Conservation (phyloP, 1,140 invertebrate genomes). For the Sarcophaga bullata region DNA sequence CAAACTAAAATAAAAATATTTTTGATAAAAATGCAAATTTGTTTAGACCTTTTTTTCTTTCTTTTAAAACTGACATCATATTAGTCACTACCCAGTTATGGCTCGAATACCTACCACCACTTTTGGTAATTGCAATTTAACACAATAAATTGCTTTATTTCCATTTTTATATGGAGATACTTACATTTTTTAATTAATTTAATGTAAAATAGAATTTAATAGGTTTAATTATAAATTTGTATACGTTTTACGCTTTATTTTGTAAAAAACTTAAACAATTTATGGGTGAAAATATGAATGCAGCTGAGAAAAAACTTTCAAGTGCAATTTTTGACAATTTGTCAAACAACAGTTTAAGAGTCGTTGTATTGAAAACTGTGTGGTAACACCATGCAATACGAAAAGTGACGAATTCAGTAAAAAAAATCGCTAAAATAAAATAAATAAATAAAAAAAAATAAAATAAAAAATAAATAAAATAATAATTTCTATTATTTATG, state of each 20-base stretch:
- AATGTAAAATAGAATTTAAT: background rate
- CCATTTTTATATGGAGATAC: background rate
- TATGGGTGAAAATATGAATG: conserved; percentile 3
- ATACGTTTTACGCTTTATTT: background rate
- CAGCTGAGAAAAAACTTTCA: background rate
- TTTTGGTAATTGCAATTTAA: background rate
- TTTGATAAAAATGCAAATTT: conserved; percentile 21
- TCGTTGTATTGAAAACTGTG: background rate
- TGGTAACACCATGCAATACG: background rate
- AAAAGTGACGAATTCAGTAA: background rate
- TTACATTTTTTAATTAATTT: background rate
- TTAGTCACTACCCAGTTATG: conserved; percentile 35
- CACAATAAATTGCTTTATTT: background rate
- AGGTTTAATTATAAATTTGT: background rate
- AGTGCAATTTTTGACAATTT: conserved; percentile 6
- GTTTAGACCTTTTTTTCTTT: too few species aligned
- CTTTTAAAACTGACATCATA: conserved; percentile 32
- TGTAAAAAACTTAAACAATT: conserved; percentile 20
- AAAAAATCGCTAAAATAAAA: background rate
- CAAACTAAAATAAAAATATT: conserved; percentile 10
- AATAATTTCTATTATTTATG: too few species aligned
- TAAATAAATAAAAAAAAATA: too few species aligned
- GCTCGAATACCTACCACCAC: conserved; percentile 2
- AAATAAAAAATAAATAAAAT: too few species aligned
- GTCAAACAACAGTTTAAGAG: background rate